Base-by-base conservation (phyloP, 2,888 invertebrate genomes). In the Alcis repandata region DNA sequence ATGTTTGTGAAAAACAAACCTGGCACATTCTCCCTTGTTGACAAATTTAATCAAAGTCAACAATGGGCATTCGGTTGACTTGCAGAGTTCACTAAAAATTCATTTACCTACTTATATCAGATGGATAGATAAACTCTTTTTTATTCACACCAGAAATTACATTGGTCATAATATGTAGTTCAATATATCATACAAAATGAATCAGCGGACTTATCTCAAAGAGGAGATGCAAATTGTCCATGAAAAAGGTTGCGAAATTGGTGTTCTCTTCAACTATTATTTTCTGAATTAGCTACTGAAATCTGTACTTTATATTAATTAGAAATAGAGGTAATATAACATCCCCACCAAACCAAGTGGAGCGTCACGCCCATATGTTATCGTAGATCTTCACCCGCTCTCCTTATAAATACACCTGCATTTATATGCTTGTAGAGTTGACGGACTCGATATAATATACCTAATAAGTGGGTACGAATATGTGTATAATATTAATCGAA, bases 401-500 rank as follows among this genome's bases (percentile, higher is more conserved):
- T 19, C 49, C 13, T 7, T 19, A 51, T 33, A 15, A 4, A 19
- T 19, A 27, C 9, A 33, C 15, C 32, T 32, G 33, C 17, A 33
- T 36, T 19, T 20, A 43, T 15, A 32, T 43, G 54, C 27, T 54
- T 43, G 11, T 62, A 33, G 41, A 56, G 13, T 41, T 56, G 33
- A 41, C 48, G 36, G 56, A 36, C 19, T 46, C 36, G 19, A 51
- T 38, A 36, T 51, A 49, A 49, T 51, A n/a, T 48, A 48, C 15
- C 48, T 48, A 15, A 15, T 51, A 36, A 51, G 36, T 20, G 51
- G 51, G 17, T 61, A 61, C 38, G 61, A 79, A 79, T 79, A 78
- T 82, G 78, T 85, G 80, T 82, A 76, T 54, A 51, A 36, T 20
- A 51, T 51, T 53, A 40, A 48, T 58, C 45, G 7, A 58, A 33